phyloP scores from a whole-genome alignment of 2,113 vertebrate genomes.

The Brienomyrus brachyistius region DNA sequence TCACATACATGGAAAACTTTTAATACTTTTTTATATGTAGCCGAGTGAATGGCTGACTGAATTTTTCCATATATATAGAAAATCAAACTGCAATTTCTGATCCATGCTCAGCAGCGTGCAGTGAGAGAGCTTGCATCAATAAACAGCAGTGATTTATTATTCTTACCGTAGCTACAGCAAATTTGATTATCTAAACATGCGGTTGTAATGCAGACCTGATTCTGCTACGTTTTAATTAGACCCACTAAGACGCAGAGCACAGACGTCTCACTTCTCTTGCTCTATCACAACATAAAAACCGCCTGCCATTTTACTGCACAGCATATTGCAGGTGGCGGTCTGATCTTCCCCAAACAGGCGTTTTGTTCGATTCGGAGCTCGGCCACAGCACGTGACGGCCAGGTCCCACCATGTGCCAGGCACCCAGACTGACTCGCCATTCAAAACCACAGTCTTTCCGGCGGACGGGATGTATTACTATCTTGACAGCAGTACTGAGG shows the following conservation, averaged over 20 bases:
- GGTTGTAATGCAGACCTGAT: not conserved
- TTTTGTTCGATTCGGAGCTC: not conserved
- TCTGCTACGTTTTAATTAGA: conserved; percentile 2
- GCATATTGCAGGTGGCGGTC: not conserved
- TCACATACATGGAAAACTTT: not conserved
- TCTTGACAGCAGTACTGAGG: conserved; percentile 5
- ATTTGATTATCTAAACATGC: not conserved
- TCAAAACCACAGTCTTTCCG: conserved; percentile 17
- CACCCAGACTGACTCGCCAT: conserved; percentile 6
- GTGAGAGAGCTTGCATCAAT: not conserved
- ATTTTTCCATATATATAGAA: not conserved
- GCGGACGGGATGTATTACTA: conserved; percentile 9
- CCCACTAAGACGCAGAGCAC: not conserved
- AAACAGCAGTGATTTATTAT: not conserved
- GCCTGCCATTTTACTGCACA: not conserved
- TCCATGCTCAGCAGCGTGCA: not conserved
- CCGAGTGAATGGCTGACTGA: not conserved
- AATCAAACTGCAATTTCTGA: not conserved
- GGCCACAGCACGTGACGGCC: not conserved
- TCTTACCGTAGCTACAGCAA: not conserved
- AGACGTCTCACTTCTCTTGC: not conserved
- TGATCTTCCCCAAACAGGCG: conserved; percentile 13
- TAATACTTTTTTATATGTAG: not conserved
- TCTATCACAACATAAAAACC: not conserved
- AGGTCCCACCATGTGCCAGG: conserved; percentile 1